Conservation (phyloP, 2,888 invertebrate species). For the Drosophila prolongata region DNA sequence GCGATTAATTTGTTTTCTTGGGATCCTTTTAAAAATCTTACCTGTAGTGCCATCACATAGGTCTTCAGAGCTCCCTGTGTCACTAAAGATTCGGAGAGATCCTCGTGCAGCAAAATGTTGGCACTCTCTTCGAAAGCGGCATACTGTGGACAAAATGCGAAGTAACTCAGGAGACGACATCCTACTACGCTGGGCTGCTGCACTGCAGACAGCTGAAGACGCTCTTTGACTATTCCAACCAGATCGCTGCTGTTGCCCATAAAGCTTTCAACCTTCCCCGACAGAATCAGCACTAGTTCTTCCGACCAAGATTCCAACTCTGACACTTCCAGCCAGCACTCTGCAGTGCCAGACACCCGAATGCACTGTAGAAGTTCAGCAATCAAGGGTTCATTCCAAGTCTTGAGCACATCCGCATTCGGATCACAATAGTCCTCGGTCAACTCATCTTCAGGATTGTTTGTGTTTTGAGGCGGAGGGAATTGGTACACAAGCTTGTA, state of each 20-base stretch:
- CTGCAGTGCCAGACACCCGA: slow-evolving; percentile 69
- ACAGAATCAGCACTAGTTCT: slow-evolving; percentile 67
- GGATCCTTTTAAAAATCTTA: slow-evolving; percentile 22
- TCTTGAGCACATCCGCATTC: slow-evolving; percentile 77
- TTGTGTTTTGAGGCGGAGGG: slow-evolving; percentile 20
- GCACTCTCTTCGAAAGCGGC: slow-evolving; percentile 79
- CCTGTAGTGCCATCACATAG: slow-evolving; percentile 79
- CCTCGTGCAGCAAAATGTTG: slow-evolving; percentile 76
- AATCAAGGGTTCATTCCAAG: slow-evolving; percentile 79
- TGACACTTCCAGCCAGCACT: slow-evolving; percentile 64
- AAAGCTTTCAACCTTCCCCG: slow-evolving; percentile 70
- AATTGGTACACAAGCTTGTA: slow-evolving; percentile 78
- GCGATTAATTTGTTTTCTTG: not conserved
- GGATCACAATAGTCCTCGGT: slow-evolving; percentile 82
- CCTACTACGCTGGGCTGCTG: slow-evolving; percentile 63
- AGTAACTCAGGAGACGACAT: slow-evolving; percentile 68
- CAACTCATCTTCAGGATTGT: slow-evolving; percentile 73
- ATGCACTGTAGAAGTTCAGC: slow-evolving; percentile 69
- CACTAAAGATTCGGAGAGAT: slow-evolving; percentile 70
- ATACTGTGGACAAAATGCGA: slow-evolving; percentile 70
- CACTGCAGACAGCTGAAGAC: slow-evolving; percentile 65
- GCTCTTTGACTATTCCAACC: slow-evolving; percentile 67
- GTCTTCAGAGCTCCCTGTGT: slow-evolving; percentile 59
- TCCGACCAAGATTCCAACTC: slow-evolving; percentile 45
- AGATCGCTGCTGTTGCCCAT: slow-evolving; percentile 72